A percentile compares a stretch with the other conserved stretches of the same genome.
These are phyloP conservation scores for Meghimatium bilineatum DNA, from an alignment of 2,888 invertebrate genomes.

Conservation along the genomic window DNA sequence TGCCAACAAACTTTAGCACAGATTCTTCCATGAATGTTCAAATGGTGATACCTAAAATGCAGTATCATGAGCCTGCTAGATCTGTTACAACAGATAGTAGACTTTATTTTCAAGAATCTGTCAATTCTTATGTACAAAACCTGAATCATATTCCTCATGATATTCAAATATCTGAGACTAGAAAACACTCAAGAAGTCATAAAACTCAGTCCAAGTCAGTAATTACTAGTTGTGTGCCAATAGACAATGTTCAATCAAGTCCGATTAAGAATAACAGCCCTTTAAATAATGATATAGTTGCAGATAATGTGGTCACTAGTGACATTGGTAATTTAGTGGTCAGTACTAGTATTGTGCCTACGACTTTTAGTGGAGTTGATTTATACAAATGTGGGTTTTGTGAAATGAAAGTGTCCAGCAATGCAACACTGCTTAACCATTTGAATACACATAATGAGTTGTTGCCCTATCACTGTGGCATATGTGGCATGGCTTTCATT, in stretches of 20 bases:
- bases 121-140: constrained; percentile 26
- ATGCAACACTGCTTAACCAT: constrained; percentile 14
- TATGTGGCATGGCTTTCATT: constrained; percentile 35
- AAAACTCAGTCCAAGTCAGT: constrained; percentile 22
- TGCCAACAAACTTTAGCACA: constrained; percentile 17
- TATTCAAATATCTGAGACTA: background rate
- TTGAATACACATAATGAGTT: constrained; percentile 28
- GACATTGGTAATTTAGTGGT: background rate
- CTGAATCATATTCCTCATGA: constrained; percentile 16
- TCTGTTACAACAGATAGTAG: constrained; percentile 9
- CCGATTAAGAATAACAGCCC: background rate
- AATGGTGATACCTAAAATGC: constrained; percentile 31
- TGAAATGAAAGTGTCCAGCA: constrained; percentile 21
- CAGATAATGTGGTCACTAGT: background rate
- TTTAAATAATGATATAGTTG: background rate
- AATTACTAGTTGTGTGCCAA: background rate
- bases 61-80: constrained; percentile 24
- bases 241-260: background rate
- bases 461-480: constrained; percentile 29
- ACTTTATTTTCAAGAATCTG: constrained; percentile 23
- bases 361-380: background rate
- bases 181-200: constrained; percentile 6
- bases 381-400: constrained; percentile 44
- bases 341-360: background rate
- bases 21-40: constrained; percentile 30